These are phyloP conservation scores for Ceratitis capitata DNA, from an alignment of 1,140 invertebrate genomes.

Conservation along the genomic window DNA sequence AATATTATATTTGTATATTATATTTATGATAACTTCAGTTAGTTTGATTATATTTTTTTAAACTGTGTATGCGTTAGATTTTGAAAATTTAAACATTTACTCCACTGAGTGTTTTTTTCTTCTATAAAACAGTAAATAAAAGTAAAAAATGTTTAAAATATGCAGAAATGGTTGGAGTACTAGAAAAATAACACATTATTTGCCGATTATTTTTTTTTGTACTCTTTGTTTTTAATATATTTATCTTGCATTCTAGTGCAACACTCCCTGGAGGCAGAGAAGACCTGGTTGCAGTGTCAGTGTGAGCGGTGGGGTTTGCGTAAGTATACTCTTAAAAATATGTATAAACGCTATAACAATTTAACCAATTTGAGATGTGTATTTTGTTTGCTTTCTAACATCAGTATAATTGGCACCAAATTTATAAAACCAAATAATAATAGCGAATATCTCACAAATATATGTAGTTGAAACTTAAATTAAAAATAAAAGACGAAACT, in stretches of 20 bases:
- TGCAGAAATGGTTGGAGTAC: no score
- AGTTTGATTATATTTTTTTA: no score
- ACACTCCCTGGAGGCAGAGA: slow-evolving; percentile 84
- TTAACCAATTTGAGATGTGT: neutral
- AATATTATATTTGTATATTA: no score
- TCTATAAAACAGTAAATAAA: neutral
- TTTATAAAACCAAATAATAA: neutral
- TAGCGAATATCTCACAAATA: neutral
- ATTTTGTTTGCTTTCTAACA: neutral
- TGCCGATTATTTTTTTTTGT: no score
- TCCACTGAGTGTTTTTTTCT: no score
- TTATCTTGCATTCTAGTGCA: slow-evolving; percentile 71
- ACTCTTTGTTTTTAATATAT: neutral
- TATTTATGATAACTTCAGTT: no score
- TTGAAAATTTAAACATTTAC: no score
- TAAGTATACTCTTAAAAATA: slow-evolving; percentile 50
- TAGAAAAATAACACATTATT: no score
- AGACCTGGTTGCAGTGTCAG: slow-evolving; percentile 88
- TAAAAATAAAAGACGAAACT: neutral
- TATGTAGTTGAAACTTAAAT: neutral
- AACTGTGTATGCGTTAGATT: no score
- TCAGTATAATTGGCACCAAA: neutral
- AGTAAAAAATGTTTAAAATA: neutral
- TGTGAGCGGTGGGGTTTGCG: slow-evolving; percentile 85
- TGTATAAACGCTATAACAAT: neutral